phyloP scores from a whole-genome alignment of 2,113 vertebrate genomes.

The Parus major region DNA sequence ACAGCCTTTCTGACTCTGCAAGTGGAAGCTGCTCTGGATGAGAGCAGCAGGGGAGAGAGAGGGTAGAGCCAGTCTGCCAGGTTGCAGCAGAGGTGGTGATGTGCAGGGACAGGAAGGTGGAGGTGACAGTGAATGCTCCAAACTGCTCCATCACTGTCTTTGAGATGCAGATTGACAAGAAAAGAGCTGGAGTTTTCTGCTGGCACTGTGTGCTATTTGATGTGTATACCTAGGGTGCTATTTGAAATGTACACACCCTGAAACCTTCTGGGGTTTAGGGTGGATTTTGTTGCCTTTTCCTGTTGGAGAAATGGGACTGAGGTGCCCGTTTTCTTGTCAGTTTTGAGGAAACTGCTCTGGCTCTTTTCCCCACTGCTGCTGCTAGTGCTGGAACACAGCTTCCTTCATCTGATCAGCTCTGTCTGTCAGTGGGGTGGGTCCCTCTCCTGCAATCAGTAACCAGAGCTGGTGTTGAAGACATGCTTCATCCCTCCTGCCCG shows the following conservation, averaged over 20 bases:
- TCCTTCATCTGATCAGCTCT: neutral
- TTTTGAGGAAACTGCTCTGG: neutral
- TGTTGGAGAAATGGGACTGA: fast-evolving
- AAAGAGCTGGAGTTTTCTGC: neutral
- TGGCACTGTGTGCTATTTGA: neutral
- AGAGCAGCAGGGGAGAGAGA: fast-evolving
- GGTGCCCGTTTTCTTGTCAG: neutral
- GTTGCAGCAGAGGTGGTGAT: neutral
- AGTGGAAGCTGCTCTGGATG: neutral
- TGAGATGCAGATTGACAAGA: neutral
- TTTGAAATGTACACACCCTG: neutral
- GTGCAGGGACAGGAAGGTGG: neutral
- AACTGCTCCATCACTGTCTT: neutral
- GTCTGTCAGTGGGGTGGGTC: conserved; percentile 25
- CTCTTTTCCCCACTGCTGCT: neutral
- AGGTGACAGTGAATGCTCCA: neutral
- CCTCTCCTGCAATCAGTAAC: conserved; percentile 51
- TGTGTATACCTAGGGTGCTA: neutral
- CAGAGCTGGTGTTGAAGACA: conserved; percentile 35
- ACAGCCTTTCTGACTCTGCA: neutral
- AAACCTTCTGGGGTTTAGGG: neutral
- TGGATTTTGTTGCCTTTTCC: neutral
- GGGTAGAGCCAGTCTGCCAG: neutral
- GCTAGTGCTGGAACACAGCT: neutral
- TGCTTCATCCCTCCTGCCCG: neutral